Base-by-base conservation (phyloP, 2,113 vertebrate genomes). In the Hirundichthys speculiger region DNA sequence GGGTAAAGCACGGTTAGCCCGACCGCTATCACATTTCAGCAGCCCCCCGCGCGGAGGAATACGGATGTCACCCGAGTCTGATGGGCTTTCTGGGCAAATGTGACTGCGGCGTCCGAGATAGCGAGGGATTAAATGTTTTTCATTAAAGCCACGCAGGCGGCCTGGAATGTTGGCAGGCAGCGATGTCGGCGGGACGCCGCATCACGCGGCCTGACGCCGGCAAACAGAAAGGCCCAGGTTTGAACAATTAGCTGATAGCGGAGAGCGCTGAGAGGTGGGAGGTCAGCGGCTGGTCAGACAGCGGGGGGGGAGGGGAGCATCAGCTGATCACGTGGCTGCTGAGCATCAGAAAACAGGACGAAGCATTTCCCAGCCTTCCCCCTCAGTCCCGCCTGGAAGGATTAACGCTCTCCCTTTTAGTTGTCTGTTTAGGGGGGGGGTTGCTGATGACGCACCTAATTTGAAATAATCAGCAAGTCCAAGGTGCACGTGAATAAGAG, bases 121-220 rank as follows among this genome's bases (percentile, higher is more conserved):
- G 58, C 13, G 2, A 38, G 50, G 27, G 63, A 73, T 68, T 75
- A 65, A 34, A 69, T n/a, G n/a, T 58, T 75, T 83, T 73, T 73
- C 57, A 75, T 69, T 74, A 46, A 79, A 71, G 76, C 61, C 50
- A 42, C 39, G 45, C 3, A 34, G 58, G 66, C 43, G 13, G 52
- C 41, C 18, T 11, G 39, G n/a, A 42, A 46, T 3, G 42, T 58
- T 27, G 43, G 51, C 52, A n/a, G 64, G 52, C 42, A 7, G 39
- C 53, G 43, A 56, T 34, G 56, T 73, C 52, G 59, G 39, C 13
- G 3, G 49, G 60, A 70, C 61, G 58, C 30, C 30, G 11, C 30
- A 34, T 34, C 30, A 34, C 11, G 30, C 30, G 11, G 30, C 11
- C 30, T 34, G 6, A 34, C 11, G 6, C 30, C 30, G 11, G 9